Base-by-base conservation (phyloP, 2,888 invertebrate species). In the Dione vanillae region DNA sequence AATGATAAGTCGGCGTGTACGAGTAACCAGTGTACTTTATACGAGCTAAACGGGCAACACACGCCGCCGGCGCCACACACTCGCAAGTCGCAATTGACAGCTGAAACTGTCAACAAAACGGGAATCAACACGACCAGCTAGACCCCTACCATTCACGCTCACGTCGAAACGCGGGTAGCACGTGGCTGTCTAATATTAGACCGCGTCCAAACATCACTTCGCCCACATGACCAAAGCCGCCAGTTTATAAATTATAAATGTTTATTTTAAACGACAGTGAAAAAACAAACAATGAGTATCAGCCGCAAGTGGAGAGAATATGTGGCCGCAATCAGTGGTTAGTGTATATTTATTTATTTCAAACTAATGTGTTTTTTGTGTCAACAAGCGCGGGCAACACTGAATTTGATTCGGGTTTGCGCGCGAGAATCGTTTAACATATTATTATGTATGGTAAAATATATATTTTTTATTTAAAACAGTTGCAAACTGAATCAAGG, bases 231-330 rank as follows among this genome's bases (percentile, higher is more conserved):
- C 78, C 80, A 78, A 77, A 76, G 75, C 73, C 74, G 70, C 78
- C 78, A 76, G 76, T 78, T 77, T 74, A 82, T 80, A 85, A 78
- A 73, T 75, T 78, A 90, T 91, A 90, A 90, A 92, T 92, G 92
- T 88, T 90, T 86, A 83, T 85, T 82, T 79, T 80, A 78, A 85
- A 83, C 85, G 82, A 83, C 80, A 77, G 80, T 82, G 85, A 80
- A 78, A 82, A 84, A 78, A 84, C 74, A 81, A 80, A 81, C 83
- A 82, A 93, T 92, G 92, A 87, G 82, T 83, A 85, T 82, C 87
- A 84, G 83, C 79, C 87, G 82, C 82, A 91, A 91, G 78, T 92
- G 92, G 92, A 91, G 92, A 80, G 92, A 93, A 84, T 93, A 92
- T 85, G 86, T 88, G 78, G 86, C 92, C 69, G 92, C 92, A 76